A percentile compares a stretch with the other conserved stretches of the same genome.
phyloP scores from a whole-genome alignment of 1,140 invertebrate species.

The Homalodisca vitripennis region DNA sequence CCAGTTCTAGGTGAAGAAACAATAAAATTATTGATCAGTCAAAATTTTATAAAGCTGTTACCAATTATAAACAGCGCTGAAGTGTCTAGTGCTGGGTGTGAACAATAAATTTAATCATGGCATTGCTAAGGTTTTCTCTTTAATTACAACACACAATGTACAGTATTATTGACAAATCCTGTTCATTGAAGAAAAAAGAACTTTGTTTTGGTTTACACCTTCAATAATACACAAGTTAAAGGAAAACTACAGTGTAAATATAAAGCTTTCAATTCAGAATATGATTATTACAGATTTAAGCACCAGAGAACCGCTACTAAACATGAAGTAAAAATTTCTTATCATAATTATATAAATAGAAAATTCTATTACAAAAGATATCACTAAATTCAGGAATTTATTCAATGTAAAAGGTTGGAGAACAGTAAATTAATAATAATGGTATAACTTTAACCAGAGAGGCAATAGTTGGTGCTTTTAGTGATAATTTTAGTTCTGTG shows the following conservation, averaged over 20 bases:
- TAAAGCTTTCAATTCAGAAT: background rate
- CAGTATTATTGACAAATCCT: background rate
- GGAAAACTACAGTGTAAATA: background rate
- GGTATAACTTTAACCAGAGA: background rate
- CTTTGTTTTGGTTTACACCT: background rate
- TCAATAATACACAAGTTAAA: background rate
- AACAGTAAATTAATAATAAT: background rate
- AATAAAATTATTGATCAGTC: too few species aligned
- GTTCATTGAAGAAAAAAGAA: background rate
- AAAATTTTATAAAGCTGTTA: too few species aligned
- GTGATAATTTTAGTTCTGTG: background rate
- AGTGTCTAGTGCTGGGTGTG: too few species aligned
- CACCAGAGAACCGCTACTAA: background rate
- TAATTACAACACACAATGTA: too few species aligned
- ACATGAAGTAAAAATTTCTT: background rate
- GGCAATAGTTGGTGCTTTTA: background rate
- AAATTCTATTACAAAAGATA: background rate
- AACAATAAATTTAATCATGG: too few species aligned
- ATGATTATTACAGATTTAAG: background rate
- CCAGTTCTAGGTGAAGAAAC: too few species aligned
- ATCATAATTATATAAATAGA: background rate
- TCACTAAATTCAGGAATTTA: background rate
- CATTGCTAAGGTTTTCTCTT: too few species aligned
- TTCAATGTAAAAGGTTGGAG: background rate
- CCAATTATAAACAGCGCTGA: too few species aligned